Conservation (phyloP, 2,113 vertebrate species). For the Podarcis cretensis region DNA sequence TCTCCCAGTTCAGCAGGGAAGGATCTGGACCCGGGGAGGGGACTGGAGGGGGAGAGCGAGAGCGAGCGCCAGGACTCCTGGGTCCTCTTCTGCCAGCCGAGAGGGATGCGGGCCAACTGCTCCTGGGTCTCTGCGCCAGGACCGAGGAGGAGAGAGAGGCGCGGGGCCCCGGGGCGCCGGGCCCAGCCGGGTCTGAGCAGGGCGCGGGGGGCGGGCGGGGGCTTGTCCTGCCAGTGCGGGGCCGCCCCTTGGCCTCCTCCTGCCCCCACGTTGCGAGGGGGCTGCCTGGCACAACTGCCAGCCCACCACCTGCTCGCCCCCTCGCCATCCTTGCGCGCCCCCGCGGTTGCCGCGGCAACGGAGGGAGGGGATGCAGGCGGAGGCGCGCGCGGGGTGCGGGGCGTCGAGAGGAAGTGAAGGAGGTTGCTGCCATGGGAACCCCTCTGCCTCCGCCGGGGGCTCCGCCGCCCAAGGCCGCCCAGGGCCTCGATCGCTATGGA, state of each 20-base stretch:
- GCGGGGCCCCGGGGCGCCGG: too few relatives aligned
- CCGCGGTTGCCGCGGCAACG: constrained; percentile 2
- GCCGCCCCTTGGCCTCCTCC: neutral
- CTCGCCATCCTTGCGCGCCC: neutral
- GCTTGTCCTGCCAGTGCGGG: too few relatives aligned
- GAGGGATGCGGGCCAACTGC: too few relatives aligned
- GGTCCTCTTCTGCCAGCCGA: neutral
- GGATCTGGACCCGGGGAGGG: neutral
- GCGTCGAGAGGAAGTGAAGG: too few relatives aligned
- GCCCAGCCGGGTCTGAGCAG: too few relatives aligned
- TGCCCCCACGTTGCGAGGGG: neutral
- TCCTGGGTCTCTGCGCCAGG: neutral
- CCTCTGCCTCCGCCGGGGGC: neutral
- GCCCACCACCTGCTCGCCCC: neutral
- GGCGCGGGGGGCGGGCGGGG: neutral
- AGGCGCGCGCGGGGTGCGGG: too few relatives aligned
- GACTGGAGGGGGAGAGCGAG: neutral
- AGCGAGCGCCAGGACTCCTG: neutral
- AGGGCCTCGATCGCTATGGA: neutral
- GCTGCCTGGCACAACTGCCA: neutral
- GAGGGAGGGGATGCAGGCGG: neutral
- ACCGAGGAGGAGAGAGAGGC: neutral
- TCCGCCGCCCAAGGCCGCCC: neutral
- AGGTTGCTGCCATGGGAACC: constrained; percentile 29
- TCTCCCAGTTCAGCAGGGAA: neutral